Evolutionary conservation across 2,113 vertebrate genomes (phyloP).

Genomic region (Eulemur rufifrons): DNA sequence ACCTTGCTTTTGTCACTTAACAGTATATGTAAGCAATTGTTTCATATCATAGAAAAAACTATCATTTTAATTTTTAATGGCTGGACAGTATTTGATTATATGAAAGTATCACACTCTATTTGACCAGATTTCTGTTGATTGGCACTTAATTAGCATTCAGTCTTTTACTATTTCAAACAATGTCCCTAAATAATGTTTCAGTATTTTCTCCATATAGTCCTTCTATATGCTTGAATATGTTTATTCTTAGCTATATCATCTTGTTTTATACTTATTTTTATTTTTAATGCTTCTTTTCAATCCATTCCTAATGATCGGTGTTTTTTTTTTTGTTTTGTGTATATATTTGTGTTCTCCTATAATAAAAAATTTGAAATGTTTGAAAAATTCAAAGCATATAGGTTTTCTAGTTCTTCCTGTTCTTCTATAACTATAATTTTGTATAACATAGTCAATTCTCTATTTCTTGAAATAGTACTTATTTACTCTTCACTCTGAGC

Average conservation of each 20-base stretch:
- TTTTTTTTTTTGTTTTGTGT: neutral
- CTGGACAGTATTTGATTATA: neutral
- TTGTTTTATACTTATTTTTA: neutral
- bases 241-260: neutral
- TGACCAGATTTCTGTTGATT: neutral
- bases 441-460: neutral
- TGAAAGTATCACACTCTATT: neutral
- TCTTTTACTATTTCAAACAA: slow-evolving; percentile 23
- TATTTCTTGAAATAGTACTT: neutral
- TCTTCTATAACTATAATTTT: neutral
- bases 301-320: neutral
- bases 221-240: neutral
- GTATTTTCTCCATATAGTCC: neutral
- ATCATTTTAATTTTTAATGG: neutral
- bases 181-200: neutral
- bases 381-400: neutral
- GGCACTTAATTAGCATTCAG: neutral
- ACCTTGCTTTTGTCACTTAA: neutral
- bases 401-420: neutral
- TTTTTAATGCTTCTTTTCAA: slow-evolving; percentile 9
- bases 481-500: neutral
- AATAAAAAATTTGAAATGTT: neutral
- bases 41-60: neutral
- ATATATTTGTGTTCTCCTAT: neutral
- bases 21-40: neutral